Evolutionary conservation across 2,888 invertebrate species (phyloP).

Genomic region (Auanema sp.): DNA sequence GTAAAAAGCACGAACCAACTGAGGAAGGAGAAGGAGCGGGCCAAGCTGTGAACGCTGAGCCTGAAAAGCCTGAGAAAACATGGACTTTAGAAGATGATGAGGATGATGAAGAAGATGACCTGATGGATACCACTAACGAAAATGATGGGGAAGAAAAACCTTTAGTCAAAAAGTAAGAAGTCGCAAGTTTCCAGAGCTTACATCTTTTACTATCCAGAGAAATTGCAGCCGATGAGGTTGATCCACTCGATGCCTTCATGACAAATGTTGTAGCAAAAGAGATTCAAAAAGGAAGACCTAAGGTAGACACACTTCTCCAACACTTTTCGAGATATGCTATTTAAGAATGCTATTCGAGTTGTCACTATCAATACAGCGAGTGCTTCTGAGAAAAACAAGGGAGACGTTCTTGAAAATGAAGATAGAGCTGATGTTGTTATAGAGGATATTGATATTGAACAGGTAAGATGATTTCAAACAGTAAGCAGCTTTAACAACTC

Average conservation of each 20-base stretch:
- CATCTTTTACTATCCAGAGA: slow-evolving; percentile 8
- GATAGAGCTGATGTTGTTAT: slow-evolving; percentile 79
- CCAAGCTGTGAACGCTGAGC: slow-evolving; percentile 3
- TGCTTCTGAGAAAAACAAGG: slow-evolving; percentile 71
- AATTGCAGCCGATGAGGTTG: slow-evolving; percentile 77
- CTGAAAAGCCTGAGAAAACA: slow-evolving; percentile 72
- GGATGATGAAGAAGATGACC: slow-evolving; percentile 26
- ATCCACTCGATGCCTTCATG: slow-evolving; percentile 98
- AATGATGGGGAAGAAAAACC: slow-evolving; percentile 27
- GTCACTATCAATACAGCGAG: slow-evolving; percentile 16
- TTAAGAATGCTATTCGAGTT: slow-evolving; percentile 7
- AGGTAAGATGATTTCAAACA: slow-evolving; percentile 16
- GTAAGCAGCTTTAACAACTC: not conserved
- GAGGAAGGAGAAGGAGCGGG: slow-evolving; percentile 14
- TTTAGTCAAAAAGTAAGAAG: slow-evolving; percentile 4
- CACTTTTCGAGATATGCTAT: slow-evolving; percentile 30
- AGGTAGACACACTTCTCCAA: not conserved
- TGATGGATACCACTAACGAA: slow-evolving; percentile 3
- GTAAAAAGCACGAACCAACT: slow-evolving; percentile 26
- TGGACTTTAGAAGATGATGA: slow-evolving; percentile 94
- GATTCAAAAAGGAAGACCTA: slow-evolving; percentile 10
- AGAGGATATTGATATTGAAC: slow-evolving; percentile 60
- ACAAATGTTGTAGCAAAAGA: slow-evolving; percentile 65
- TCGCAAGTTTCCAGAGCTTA: not conserved
- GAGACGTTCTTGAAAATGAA: slow-evolving; percentile 97